Conservation (phyloP, 2,888 invertebrate species). For the Mythimna ferrago region DNA sequence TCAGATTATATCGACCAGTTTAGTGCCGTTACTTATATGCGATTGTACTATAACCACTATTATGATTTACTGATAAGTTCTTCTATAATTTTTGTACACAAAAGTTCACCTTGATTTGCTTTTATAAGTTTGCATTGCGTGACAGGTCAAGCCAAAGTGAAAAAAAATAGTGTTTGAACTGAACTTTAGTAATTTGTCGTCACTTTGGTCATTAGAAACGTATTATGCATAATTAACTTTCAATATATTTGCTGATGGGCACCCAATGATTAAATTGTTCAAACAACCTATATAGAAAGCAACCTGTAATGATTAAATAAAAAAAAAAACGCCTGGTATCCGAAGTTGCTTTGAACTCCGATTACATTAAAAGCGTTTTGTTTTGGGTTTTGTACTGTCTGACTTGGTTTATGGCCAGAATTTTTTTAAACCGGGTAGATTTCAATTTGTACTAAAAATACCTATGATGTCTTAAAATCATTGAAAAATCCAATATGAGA, state of each 20-base stretch:
- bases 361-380: no score
- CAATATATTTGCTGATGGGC: not conserved
- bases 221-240: not conserved
- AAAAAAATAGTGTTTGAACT: conserved; percentile 11
- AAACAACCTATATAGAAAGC: not conserved
- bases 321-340: not conserved
- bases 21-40: no score
- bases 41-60: not conserved
- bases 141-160: conserved; percentile 9
- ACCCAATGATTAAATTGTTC: not conserved
- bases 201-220: not conserved
- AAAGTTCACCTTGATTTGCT: conserved; percentile 32
- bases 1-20: no score
- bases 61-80: conserved; percentile 10
- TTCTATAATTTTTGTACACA: conserved; percentile 14
- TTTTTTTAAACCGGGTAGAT: no score
- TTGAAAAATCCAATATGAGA: no score
- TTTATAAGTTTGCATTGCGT: conserved; percentile 27
- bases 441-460: no score
- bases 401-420: no score
- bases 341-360: not conserved
- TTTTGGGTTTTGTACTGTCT: no score
- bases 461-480: no score
- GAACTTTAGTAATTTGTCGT: conserved; percentile 6
- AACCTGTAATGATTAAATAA: not conserved